phyloP scores from a whole-genome alignment of 2,113 vertebrate genomes.

The Zootoca vivipara region DNA sequence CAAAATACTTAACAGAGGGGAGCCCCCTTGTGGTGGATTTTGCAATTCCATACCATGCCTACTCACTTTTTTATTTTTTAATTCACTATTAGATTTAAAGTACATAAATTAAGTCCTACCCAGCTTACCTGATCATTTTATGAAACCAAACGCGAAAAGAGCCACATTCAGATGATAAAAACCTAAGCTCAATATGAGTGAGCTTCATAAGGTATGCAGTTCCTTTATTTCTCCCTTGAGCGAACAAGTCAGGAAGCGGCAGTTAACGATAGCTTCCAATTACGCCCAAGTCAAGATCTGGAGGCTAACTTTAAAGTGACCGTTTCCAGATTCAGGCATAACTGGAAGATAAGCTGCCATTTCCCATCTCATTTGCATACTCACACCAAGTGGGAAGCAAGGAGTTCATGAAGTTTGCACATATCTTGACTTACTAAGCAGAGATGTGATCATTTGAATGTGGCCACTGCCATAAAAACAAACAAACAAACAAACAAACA shows the following conservation, averaged over 20 bases:
- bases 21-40: background rate
- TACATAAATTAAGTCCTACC: constrained; percentile 19
- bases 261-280: background rate
- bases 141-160: background rate
- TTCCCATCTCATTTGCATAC: background rate
- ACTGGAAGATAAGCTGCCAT: background rate
- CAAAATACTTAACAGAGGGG: background rate
- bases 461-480: background rate
- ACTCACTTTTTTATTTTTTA: constrained; percentile 29
- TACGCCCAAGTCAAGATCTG: background rate
- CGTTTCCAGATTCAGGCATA: background rate
- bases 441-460: background rate
- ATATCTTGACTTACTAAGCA: background rate
- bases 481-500: background rate
- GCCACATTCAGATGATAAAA: background rate
- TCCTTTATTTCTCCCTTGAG: background rate
- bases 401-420: too few relatives aligned
- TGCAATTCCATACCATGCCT: constrained; percentile 10
- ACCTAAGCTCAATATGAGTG: background rate
- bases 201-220: background rate
- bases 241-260: background rate
- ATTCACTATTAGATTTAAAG: background rate
- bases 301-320: background rate
- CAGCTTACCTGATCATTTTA: constrained; percentile 15
- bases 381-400: background rate